Base-by-base conservation (phyloP, 2,888 invertebrate genomes). In the Campoplex capitator region DNA sequence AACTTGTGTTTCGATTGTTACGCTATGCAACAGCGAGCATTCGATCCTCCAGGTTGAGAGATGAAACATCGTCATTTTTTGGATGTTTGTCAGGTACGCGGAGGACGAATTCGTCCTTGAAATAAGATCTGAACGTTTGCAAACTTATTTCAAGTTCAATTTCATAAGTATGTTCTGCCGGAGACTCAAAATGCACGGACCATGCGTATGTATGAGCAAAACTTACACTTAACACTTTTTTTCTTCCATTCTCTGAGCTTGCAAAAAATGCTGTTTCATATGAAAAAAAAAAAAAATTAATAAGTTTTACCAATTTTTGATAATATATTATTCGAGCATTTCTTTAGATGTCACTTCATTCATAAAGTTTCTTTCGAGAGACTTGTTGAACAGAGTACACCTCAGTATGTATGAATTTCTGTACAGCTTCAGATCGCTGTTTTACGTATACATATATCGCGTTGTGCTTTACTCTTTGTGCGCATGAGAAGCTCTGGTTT, bases 401-500 rank as follows among this genome's bases (percentile, higher is more conserved):
- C 62, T 73, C 80, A 28, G 18, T 18, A 16, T 42, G 13, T 28
- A 42, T 67, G 23, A 67, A 67, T 18, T 58, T 48, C 35, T 45
- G 13, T 35, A 71, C 45, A 80, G 71, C 28, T 80, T 71, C 42
- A 51, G 62, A 62, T 62, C 28, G 23, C 45, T 67, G 54, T 62
- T 65, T 74, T 23, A 70, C 56, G 77, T 79, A 84, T 71, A 38
- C 78, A 58, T 68, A 74, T 56, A 56, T 75, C 42, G 51, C 54
- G 42, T 38, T 6, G 28, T 28, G 23, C 58, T 62, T 68, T 71
- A 35, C 83, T 84, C 82, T 79, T 82, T 87, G 84, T 48, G 81
- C 62, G 62, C 71, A 81, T 75, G 74, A 84, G 82, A 84, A 58
- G 58, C 75, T 83, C 87, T 76, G 87, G 78, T 83, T 84, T 84